Percentiles rank a stretch among this genome's conserved stretches.
Evolutionary conservation across 2,113 vertebrate species (phyloP).

Genomic region (Excalfactoria chinensis): DNA sequence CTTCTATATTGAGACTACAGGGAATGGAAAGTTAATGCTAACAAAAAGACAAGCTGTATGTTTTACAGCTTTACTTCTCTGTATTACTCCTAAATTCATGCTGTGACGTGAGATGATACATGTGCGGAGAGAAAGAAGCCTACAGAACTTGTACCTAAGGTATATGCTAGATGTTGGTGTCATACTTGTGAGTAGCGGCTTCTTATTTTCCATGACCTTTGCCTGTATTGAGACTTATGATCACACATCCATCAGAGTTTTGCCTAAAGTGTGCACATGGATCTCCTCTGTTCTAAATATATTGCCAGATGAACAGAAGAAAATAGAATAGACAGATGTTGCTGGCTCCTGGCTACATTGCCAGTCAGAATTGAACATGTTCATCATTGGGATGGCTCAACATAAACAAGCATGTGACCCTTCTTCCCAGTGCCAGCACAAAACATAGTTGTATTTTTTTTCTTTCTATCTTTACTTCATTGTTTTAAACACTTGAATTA

Average conservation of each 20-base stretch:
- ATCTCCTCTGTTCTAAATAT: background rate
- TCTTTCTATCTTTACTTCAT: background rate
- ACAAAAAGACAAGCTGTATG: background rate
- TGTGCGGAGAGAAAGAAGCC: background rate
- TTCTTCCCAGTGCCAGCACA: background rate
- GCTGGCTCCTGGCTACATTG: conserved; percentile 7
- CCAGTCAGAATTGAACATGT: background rate
- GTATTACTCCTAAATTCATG: background rate
- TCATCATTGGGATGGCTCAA: background rate
- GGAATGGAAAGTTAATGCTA: background rate
- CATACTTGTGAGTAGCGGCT: background rate
- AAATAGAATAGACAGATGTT: conserved; percentile 40
- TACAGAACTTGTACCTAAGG: background rate
- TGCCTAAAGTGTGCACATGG: background rate
- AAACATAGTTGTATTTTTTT: background rate
- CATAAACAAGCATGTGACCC: background rate
- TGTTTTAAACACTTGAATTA: background rate
- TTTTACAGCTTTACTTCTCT: background rate
- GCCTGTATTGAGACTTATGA: background rate
- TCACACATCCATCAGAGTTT: background rate
- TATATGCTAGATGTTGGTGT: background rate
- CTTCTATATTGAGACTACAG: background rate
- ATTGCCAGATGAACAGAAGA: background rate
- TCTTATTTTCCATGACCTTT: background rate
- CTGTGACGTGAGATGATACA: background rate